Conservation (phyloP, 2,888 invertebrate species). For the Corbicula japonica region DNA sequence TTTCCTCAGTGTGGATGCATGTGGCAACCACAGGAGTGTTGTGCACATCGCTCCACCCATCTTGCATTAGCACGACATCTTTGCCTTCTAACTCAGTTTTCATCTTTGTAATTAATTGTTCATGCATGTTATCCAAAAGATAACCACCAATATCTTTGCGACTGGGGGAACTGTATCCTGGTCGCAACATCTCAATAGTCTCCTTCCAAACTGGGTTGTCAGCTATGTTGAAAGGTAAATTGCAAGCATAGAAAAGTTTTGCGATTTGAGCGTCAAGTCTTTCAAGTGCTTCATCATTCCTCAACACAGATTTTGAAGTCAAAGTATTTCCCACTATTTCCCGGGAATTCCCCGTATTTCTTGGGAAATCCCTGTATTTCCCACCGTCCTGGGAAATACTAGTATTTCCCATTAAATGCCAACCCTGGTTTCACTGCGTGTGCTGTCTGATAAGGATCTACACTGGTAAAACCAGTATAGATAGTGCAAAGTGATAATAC, state of each 20-base stretch:
- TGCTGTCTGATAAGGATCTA: too few relatives aligned
- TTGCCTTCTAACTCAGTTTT: constrained; percentile 39
- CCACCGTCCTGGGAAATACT: too few relatives aligned
- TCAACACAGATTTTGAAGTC: too few relatives aligned
- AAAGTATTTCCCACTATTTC: too few relatives aligned
- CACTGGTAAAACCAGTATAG: too few relatives aligned
- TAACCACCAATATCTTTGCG: constrained; percentile 41
- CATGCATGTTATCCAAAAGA: constrained; percentile 30
- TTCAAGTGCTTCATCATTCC: too few relatives aligned
- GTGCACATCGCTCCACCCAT: constrained; percentile 53
- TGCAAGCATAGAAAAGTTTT: constrained; percentile 50
- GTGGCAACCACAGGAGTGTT: constrained; percentile 56
- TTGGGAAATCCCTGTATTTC: too few relatives aligned
- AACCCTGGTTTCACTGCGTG: too few relatives aligned
- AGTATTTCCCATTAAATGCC: too few relatives aligned
- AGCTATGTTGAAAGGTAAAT: constrained; percentile 41
- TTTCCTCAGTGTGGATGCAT: constrained; percentile 27
- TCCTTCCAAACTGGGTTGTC: constrained; percentile 25
- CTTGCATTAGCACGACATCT: constrained; percentile 40
- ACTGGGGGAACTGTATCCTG: constrained; percentile 32
- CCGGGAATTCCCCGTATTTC: too few relatives aligned
- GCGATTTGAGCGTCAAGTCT: constrained; percentile 37
- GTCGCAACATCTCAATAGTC: constrained; percentile 38
- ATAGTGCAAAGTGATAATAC: too few relatives aligned
- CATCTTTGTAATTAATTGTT: constrained; percentile 22